Conservation (phyloP, 2,888 invertebrate species). For the Biston stratarius region DNA sequence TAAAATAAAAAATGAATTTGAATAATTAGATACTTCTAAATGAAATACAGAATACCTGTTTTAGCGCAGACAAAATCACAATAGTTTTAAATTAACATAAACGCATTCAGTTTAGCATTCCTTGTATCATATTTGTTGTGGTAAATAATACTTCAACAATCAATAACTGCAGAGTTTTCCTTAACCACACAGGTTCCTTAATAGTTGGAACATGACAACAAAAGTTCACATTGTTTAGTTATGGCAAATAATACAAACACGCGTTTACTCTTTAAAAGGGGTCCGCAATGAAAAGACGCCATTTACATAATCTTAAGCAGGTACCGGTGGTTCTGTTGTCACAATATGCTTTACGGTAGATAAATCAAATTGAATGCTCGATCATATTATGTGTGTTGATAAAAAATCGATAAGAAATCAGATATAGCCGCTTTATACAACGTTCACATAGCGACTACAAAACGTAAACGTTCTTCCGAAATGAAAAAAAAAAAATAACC, state of each 20-base stretch:
- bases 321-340: conserved; percentile 1
- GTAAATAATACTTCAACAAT: conserved; percentile 2
- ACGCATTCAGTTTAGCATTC: not conserved
- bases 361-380: conserved; percentile 12
- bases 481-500: not conserved
- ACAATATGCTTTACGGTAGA: conserved; percentile 8
- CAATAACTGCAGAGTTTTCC: conserved; percentile 12
- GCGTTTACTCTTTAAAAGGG: not conserved
- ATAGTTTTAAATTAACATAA: not conserved
- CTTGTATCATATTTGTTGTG: not conserved
- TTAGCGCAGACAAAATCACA: not conserved
- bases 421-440: not conserved
- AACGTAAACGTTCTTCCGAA: not conserved
- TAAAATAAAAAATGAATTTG: too few relatives aligned
- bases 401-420: conserved; percentile 3
- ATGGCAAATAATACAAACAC: conserved; percentile 10
- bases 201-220: not conserved
- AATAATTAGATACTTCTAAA: too few relatives aligned
- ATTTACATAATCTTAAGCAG: conserved; percentile 20
- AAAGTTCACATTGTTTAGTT: conserved; percentile 14
- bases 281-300: conserved; percentile 6
- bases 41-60: too few relatives aligned
- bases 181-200: conserved; percentile 4
- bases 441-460: not conserved
- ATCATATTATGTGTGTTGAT: conserved; percentile 1